Evolutionary conservation across 2,113 vertebrate species (phyloP).

Genomic region (Otocyon megalotis): DNA sequence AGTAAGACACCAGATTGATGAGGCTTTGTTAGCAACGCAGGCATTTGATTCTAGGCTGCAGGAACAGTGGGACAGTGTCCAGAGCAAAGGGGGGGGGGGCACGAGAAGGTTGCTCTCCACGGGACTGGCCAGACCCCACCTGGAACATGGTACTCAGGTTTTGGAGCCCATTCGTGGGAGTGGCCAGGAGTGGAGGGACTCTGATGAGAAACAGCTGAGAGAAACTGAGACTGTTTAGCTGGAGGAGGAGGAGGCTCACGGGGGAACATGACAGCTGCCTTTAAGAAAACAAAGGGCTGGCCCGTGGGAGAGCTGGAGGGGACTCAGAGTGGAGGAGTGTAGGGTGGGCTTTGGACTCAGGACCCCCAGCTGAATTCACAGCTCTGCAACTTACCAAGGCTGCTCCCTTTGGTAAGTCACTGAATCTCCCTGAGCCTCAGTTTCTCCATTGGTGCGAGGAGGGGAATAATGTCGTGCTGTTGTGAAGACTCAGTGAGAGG

Average conservation of each 20-base stretch:
- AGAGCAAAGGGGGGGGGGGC: background rate
- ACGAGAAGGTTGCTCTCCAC: background rate
- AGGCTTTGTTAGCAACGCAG: background rate
- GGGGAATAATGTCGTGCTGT: background rate
- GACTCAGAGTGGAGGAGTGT: background rate
- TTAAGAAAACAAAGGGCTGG: background rate
- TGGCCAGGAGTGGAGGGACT: background rate
- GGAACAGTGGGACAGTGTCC: background rate
- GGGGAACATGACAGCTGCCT: constrained; percentile 21
- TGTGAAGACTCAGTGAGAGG: constrained; percentile 1
- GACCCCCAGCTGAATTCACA: background rate
- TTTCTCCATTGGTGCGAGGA: background rate
- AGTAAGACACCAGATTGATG: constrained; percentile 39
- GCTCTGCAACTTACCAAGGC: background rate
- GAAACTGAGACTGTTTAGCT: background rate
- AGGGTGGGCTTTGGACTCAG: background rate
- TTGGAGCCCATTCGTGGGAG: background rate
- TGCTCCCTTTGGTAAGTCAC: background rate
- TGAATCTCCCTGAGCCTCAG: background rate
- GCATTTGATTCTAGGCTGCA: constrained; percentile 12
- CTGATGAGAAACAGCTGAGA: background rate
- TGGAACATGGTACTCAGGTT: background rate
- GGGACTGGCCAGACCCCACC: background rate
- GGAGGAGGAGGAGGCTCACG: background rate
- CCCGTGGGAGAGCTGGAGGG: background rate